Base-by-base conservation (phyloP, 2,797 vertebrate species). In the Sparidentex hasta region DNA sequence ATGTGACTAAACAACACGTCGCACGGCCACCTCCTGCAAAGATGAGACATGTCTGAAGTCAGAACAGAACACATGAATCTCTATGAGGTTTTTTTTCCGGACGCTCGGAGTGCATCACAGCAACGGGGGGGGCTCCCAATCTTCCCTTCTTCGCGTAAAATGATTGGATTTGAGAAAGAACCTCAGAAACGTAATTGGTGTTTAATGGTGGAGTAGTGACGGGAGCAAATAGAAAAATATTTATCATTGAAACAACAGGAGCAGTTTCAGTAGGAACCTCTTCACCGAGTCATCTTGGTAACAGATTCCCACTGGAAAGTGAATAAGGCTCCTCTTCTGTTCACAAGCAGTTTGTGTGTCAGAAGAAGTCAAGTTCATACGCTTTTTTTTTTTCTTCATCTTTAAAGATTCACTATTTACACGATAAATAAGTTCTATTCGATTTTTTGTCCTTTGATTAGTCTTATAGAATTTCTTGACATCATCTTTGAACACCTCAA, bases 151-250 rank as follows among this genome's bases (percentile, higher is more conserved):
- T 73, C 27, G 3, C 23, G 77, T 89, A 74, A 85, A 74, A 84
- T 76, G 73, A 79, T 55, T 76, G 47, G 62, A 78, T 78, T 83
- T 79, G 82, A 89, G 85, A 88, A 81, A 84, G 63, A 85, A 81
- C 58, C 52, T 79, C 71, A n/a, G 70, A 74, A 84, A 88, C 65
- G 77, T 68, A 79, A 73, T 63, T 63, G 56, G 56, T 78, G 75
- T 83, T 81, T 64, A 57, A 85, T 87, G 92, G 68, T 65, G 65
- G 75, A 89, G 81, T 82, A 65, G 80, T 91, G 87, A 83, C 11
- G 83, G 89, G 86, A 93, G 92, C 91, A 94, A 90, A 94, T 95
- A 96, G 90, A 96, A 96, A 96, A 95, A 95, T 96, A 96, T 93
- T 92, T 80, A 94, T 94, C 93, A 94, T 94, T 87, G 92, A 95